Percentiles rank a stretch among this genome's conserved stretches.
These are phyloP conservation scores for Dolichallabes microphthalmus DNA, from an alignment of 2,113 vertebrate genomes.

Conservation along the genomic window DNA sequence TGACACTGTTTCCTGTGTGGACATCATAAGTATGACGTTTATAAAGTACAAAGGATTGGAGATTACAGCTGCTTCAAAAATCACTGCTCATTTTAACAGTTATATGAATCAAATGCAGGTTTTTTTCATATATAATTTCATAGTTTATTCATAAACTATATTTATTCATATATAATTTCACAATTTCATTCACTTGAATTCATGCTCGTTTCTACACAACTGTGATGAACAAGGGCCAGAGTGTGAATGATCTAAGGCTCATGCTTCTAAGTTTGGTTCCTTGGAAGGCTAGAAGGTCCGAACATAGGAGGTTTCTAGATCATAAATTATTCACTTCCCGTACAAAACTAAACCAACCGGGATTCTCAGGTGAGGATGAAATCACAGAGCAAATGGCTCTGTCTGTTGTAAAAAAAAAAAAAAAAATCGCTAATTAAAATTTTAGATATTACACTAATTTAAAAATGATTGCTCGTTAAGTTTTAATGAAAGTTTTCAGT, in stretches of 20 bases:
- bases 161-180: neutral
- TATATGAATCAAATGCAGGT: neutral
- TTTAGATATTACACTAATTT: neutral
- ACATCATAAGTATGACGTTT: neutral
- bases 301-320: neutral
- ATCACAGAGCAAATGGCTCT: neutral
- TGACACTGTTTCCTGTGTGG: too few species aligned
- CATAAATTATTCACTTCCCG: conserved; percentile 2
- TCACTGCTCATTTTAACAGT: neutral
- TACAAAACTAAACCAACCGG: neutral
- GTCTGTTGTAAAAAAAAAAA: neutral
- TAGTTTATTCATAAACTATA: too few species aligned
- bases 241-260: neutral
- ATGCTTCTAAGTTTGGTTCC: neutral
- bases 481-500: neutral
- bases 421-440: too few species aligned
- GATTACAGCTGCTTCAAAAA: neutral
- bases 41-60: neutral
- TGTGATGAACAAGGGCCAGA: neutral
- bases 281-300: neutral
- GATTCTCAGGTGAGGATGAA: neutral
- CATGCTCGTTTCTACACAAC: neutral
- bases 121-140: neutral
- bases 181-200: neutral
- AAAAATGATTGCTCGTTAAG: neutral